Evolutionary conservation across 2,113 vertebrate genomes (phyloP).

Genomic region (Indicator maculatus): DNA sequence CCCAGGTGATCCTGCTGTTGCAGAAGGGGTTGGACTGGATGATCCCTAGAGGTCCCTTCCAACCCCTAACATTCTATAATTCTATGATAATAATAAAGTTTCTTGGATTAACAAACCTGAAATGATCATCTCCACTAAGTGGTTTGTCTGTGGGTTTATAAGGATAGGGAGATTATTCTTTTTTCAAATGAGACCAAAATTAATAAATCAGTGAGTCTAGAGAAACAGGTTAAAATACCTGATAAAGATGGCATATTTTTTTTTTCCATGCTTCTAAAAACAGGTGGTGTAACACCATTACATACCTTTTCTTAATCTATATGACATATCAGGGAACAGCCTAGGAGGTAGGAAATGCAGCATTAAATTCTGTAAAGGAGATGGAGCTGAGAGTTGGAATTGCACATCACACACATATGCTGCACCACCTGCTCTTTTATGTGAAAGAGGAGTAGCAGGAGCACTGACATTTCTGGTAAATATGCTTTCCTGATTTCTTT

Average conservation of each 20-base stretch:
- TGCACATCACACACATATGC: not conserved
- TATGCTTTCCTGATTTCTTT: not conserved
- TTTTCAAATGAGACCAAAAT: not conserved
- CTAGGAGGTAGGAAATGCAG: not conserved
- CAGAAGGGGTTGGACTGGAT: no score
- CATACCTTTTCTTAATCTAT: not conserved
- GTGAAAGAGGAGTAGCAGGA: not conserved
- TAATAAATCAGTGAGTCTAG: not conserved
- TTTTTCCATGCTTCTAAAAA: not conserved
- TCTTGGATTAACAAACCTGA: not conserved
- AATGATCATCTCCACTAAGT: not conserved
- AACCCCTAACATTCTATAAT: no score
- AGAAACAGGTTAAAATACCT: not conserved
- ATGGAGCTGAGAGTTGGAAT: not conserved
- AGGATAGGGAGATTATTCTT: not conserved
- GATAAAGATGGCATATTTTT: not conserved
- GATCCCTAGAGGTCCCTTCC: no score
- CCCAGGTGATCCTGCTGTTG: no score
- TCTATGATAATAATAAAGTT: not conserved
- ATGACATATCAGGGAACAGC: not conserved
- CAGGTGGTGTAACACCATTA: not conserved
- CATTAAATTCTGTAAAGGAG: not conserved
- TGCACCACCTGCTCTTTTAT: not conserved
- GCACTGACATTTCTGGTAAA: not conserved
- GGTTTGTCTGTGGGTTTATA: not conserved